These are phyloP conservation scores for Eriosoma lanigerum DNA, from an alignment of 1,140 invertebrate species.

Conservation along the genomic window DNA sequence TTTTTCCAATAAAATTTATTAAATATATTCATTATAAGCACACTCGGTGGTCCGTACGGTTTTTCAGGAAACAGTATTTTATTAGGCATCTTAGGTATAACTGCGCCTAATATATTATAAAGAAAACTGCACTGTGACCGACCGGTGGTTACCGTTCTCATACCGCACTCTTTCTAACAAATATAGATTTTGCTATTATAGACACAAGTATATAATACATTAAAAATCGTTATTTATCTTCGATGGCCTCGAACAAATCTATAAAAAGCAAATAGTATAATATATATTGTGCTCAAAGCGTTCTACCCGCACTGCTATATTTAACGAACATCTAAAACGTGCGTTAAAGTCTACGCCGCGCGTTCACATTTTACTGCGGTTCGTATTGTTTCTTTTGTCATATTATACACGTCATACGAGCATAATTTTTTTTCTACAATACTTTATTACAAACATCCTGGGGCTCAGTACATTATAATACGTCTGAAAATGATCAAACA, in stretches of 20 bases:
- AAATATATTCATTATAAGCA: too few species aligned
- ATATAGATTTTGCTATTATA: not conserved
- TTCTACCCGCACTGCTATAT: too few species aligned
- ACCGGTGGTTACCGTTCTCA: too few species aligned
- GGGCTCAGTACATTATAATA: not conserved
- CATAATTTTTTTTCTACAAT: not conserved
- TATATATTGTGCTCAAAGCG: too few species aligned
- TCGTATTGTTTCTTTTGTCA: not conserved
- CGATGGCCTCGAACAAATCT: not conserved
- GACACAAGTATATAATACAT: not conserved
- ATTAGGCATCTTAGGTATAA: too few species aligned
- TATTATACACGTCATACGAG: not conserved
- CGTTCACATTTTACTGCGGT: not conserved
- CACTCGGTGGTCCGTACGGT: too few species aligned
- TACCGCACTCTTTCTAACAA: not conserved
- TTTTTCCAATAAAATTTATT: too few species aligned
- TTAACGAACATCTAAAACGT: not conserved
- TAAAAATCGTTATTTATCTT: not conserved
- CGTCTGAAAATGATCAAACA: not conserved
- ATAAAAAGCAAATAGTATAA: not conserved
- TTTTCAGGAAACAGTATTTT: too few species aligned
- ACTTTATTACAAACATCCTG: not conserved
- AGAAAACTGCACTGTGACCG: too few species aligned
- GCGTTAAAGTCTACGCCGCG: constrained; percentile 28
- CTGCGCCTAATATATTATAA: too few species aligned